Evolutionary conservation across 2,888 invertebrate genomes (phyloP).

Genomic region (Torymus texanus): DNA sequence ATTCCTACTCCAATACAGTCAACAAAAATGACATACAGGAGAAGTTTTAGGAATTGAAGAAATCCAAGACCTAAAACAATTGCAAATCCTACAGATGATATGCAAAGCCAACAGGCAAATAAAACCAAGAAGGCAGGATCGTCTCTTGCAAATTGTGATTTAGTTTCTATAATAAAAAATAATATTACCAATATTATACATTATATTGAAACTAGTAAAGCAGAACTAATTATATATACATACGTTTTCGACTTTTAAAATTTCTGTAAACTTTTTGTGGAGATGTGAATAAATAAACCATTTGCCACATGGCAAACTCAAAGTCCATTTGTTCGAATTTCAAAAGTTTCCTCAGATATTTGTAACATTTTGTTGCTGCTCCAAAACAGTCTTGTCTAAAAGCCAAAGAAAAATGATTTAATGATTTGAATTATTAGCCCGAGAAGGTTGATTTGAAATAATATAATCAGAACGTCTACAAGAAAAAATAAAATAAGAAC

Average conservation of each 20-base stretch:
- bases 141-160: conserved; percentile 98
- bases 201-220: not conserved
- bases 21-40: conserved; percentile 93
- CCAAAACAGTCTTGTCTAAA: conserved; percentile 84
- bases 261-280: conserved; percentile 98
- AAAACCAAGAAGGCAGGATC: conserved; percentile 98
- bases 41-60: conserved; percentile 85
- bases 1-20: conserved; percentile 95
- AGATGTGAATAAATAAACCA: conserved; percentile 94
- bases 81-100: conserved; percentile 93
- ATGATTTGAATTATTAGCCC: not conserved
- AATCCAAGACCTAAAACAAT: conserved; percentile 84
- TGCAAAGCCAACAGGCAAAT: conserved; percentile 88
- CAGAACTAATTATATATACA: conserved; percentile 68
- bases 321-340: conserved; percentile 99
- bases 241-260: conserved; percentile 98
- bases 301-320: conserved; percentile 99
- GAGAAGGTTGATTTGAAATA: not conserved
- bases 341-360: conserved; percentile 88
- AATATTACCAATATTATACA: conserved; percentile 9
- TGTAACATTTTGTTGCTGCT: conserved; percentile 91
- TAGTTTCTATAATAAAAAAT: conserved; percentile 84
- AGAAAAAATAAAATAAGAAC: not conserved
- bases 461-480: not conserved
- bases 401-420: conserved; percentile 26